Evolutionary conservation across 2,888 invertebrate genomes (phyloP).

Genomic region (Lysandra coridon): DNA sequence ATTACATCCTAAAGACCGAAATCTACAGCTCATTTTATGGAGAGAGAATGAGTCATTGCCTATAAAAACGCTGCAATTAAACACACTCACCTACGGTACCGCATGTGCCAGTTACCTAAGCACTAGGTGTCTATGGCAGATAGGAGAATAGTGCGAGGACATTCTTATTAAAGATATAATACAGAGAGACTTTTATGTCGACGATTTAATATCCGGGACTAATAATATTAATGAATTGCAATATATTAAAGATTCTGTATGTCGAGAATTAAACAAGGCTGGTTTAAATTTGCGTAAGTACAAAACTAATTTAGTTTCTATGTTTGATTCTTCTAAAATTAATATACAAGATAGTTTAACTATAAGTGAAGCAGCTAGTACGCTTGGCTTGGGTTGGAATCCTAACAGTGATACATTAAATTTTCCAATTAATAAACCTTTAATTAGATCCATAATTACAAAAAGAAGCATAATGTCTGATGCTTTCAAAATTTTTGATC

Average conservation of each 20-base stretch:
- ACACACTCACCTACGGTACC: too few relatives aligned
- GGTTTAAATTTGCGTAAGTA: conserved; percentile 39
- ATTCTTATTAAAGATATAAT: too few relatives aligned
- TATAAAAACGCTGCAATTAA: too few relatives aligned
- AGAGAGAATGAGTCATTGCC: too few relatives aligned
- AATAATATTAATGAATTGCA: too few relatives aligned
- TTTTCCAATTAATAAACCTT: conserved; percentile 37
- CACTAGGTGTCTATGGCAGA: too few relatives aligned
- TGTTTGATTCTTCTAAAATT: conserved; percentile 34
- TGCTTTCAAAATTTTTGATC: conserved; percentile 41
- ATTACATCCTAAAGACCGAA: too few relatives aligned
- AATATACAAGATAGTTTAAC: conserved; percentile 36
- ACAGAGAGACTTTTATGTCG: not conserved
- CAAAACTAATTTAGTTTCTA: conserved; percentile 35
- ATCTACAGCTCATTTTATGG: too few relatives aligned
- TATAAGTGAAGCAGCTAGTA: conserved; percentile 42
- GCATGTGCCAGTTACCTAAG: too few relatives aligned
- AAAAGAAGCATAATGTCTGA: conserved; percentile 41
- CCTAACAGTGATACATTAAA: conserved; percentile 38
- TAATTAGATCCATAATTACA: conserved; percentile 33
- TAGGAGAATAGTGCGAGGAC: too few relatives aligned
- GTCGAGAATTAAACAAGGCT: conserved; percentile 32
- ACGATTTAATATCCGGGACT: too few relatives aligned
- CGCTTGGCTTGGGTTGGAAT: conserved; percentile 43
- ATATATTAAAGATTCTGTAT: too few relatives aligned